Base-by-base conservation (phyloP, 1,140 invertebrate species). In the Bactericera cockerelli region DNA sequence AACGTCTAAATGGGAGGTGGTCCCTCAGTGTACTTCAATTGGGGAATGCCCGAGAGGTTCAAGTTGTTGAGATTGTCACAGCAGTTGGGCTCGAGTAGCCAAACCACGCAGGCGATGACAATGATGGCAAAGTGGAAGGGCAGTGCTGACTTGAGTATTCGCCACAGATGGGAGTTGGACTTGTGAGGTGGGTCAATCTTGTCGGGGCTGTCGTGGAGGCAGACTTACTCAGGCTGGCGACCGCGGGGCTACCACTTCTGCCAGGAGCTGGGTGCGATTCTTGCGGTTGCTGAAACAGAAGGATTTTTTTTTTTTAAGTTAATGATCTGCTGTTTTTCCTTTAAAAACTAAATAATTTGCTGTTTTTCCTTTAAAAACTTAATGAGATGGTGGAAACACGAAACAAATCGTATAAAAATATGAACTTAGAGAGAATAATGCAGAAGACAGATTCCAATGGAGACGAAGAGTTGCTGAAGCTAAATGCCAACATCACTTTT, bases 41-140 rank as follows among this genome's bases (percentile, higher is more conserved):
- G 87, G 1, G 89, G 89, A 2, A 84, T 83, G 21, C 93, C 74
- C 1, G 86, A 89, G 64, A 87, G 76, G 25, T 81, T 83, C 61
- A 92, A 78, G 57, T 85, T 89, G 72, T 92, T 89, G 59, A 89
- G 76, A 13, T 83, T 79, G 69, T 93, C 88, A 70, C 89, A 91
- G 69, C 89, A 91, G 33, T 84, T 77, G 2, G 80, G 81, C 66
- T 91, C 88, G 62, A 91, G 75, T 13, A 90, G 75, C 71, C 84
- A 91, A 2, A 85, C 85, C 24, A 89, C 79, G 59, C 87, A 84
- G 42, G 89, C 78, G 3, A 93, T 74, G 1, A 87, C 81, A 24
- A 93, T 77, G 16, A 93, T 72, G 1, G 87, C 87, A 57, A 93
- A 67, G 61, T 91, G 87, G 67, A 91, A 84, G 6, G 87, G 86